phyloP scores from a whole-genome alignment of 1,140 invertebrate species.

The Cheumatopsyche charites region DNA sequence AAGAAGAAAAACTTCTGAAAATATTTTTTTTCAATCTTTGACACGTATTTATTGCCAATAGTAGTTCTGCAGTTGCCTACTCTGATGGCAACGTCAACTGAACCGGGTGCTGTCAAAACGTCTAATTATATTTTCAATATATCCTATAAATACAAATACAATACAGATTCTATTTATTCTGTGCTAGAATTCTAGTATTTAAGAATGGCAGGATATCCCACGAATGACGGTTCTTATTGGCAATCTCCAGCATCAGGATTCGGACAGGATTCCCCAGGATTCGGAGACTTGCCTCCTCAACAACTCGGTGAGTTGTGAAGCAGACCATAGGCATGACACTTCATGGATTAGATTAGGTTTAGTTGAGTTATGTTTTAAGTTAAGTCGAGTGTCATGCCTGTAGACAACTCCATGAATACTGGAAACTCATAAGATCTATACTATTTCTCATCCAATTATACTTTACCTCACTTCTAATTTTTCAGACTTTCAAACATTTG shows the following conservation, averaged over 20 bases:
- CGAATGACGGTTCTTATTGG: conserved; percentile 16
- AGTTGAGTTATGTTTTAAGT: no score
- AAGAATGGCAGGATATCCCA: conserved; percentile 13
- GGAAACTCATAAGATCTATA: no score
- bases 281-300: conserved; percentile 42
- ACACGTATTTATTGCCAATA: no score
- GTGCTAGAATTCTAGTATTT: conserved; percentile 2
- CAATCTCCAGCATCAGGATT: conserved; percentile 12
- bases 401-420: no score
- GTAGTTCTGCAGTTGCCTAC: conserved; percentile 17
- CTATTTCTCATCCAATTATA: no score
- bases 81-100: conserved; percentile 5
- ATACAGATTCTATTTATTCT: neutral
- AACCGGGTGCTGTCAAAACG: conserved; percentile 23
- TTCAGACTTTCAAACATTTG: conserved; percentile 59
- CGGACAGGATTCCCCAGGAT: conserved; percentile 30
- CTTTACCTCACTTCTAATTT: conserved; percentile 52
- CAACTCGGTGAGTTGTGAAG: conserved; percentile 39
- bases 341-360: no score
- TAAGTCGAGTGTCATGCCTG: no score
- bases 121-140: neutral
- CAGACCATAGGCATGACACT: no score
- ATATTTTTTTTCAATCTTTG: neutral
- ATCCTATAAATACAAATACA: neutral
- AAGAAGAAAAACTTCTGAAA: no score